Base-by-base conservation (phyloP, 2,888 invertebrate species). In the Drosophila borealis region DNA sequence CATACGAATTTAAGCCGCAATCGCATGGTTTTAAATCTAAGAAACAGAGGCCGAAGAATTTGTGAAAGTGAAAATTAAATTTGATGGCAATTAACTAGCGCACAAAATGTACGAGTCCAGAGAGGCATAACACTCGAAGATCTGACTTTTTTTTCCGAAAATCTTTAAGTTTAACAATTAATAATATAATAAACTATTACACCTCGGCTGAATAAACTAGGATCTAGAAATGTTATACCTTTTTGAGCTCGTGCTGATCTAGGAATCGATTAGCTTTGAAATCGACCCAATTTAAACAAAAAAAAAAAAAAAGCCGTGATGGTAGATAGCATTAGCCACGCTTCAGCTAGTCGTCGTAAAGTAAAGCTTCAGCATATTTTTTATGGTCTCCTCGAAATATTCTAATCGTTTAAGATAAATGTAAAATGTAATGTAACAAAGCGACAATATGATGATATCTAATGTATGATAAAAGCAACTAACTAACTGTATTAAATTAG, bases 351-450 rank as follows among this genome's bases (percentile, higher is more conserved):
- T 84, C 89, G 74, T 64, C 74, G 48, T 77, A 76, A 73, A 61
- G 56, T 67, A 78, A 79, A 76, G 83, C 83, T 84, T 84, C 76
- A 77, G 89, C 83, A 71, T 64, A 80, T 83, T 88, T 81, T 76
- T 3, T 67, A 81, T 72, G 72, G 79, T 81, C 79, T 79, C 29
- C 88, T 77, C 59, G 46, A 19, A 50, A 60, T 54, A 53, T 53
- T 62, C 60, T 65, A 69, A 79, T 60, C 41, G 45, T 56, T 55
- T 82, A 89, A 76, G 83, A 63, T 82, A 48, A 70, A 68, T 89
- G 83, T 84, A 88, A 81, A 89, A 71, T 81, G 81, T 80, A 81
- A 86, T 81, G 88, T 89, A 84, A 84, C 86, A 88, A 88, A 81
- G 70, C 86, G 81, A 82, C 81, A 82, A 82, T 82, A 82, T 88